Base-by-base conservation (phyloP, 2,113 vertebrate genomes). In the Gymnorhina tibicen region DNA sequence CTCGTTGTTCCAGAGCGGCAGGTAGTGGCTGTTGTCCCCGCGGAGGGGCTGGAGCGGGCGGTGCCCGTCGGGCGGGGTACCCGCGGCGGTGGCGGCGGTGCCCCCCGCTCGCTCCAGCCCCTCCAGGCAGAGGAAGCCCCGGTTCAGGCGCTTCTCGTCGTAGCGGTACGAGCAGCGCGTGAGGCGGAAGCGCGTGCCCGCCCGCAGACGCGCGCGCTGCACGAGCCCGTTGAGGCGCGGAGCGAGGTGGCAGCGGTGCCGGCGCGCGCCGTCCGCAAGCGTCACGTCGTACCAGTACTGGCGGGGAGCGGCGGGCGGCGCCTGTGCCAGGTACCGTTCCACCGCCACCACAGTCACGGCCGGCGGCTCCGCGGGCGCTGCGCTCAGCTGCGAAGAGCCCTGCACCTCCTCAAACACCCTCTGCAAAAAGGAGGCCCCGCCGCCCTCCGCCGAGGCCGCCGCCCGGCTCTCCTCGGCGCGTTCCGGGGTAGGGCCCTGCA, bases 1-100 rank as follows among this genome's bases (percentile, higher is more conserved):
- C 53, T 99, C 98, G 35, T 99, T 99, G 91, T 99, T 99, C 99
- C 99, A 99, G 33, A 99, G 97, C 4, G 98, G 91, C 52, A 99
- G 96, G 94, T 99, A 99, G 92, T 99, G 98, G 62, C 97, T 98
- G 52, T 84, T 97, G 55, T 85, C 90, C 1, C 98, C 95, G 56
- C 96, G 97, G 24, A 99, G 97, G 1, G 99, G 99, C 9, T 39
- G 77, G 18, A 58, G 89, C 33, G 97, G 97, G 4, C 82, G 52
- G 44, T 58, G 13, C 44, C 39, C 27, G 16, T 94, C 55, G 63
- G 62, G 11, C 28, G 87, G 17, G 22, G 7, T n/a, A 19, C 5
- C 16, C 10, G 32, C 44, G 27, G 44, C 6, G 35, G 62, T 21
- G 32, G 35, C 2, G 3, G 4, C 12, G 17, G 49, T 30, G 23